Conservation (phyloP, 2,113 vertebrate species). For the Antechinus stuartii region DNA sequence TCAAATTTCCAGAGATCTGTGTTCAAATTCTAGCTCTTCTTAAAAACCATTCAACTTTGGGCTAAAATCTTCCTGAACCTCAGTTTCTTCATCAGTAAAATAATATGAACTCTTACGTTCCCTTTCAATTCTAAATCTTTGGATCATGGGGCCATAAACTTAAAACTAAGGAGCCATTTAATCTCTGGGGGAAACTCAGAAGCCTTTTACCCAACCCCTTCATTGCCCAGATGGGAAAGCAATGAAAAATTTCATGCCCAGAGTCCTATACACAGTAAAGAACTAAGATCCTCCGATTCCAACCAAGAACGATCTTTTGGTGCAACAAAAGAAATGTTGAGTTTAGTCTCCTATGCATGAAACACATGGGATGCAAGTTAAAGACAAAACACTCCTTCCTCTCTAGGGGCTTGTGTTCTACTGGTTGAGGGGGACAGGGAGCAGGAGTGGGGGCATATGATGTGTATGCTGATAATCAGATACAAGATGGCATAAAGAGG, state of each 20-base stretch:
- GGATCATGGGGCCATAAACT: neutral
- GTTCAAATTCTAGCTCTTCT: neutral
- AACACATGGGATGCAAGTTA: neutral
- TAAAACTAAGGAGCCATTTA: neutral
- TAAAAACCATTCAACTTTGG: constrained; percentile 25
- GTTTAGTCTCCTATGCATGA: neutral
- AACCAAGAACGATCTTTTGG: neutral
- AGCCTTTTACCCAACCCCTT: neutral
- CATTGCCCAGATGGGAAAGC: neutral
- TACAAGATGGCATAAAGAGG: neutral
- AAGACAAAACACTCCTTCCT: neutral
- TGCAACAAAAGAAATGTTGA: neutral
- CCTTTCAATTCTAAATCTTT: neutral
- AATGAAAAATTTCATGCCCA: neutral
- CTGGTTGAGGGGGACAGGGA: too few species aligned
- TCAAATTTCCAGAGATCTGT: neutral
- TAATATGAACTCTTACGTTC: neutral
- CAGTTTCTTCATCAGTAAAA: neutral
- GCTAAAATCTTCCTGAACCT: neutral
- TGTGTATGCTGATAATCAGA: neutral
- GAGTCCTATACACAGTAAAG: neutral
- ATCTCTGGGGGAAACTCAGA: neutral
- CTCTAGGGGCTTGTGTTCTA: neutral
- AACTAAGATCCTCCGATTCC: neutral
- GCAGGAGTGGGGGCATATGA: neutral